Conservation (phyloP, 1,140 invertebrate species). For the Pinna nobilis region DNA sequence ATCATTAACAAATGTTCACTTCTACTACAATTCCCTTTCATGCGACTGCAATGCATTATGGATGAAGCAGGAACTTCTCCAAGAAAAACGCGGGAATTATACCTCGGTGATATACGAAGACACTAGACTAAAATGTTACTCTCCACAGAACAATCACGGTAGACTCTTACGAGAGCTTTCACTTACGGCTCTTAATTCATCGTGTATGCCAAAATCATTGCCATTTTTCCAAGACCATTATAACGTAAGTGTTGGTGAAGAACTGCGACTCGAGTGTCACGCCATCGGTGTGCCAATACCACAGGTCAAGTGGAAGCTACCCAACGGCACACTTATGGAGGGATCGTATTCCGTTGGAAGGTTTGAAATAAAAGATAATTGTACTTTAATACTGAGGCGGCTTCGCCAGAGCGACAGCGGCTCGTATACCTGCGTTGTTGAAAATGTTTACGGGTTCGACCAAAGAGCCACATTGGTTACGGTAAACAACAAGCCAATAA, state of each 20-base stretch:
- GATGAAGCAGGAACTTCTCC: slow-evolving; percentile 64
- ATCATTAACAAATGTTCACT: slow-evolving; percentile 64
- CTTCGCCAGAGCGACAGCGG: slow-evolving; percentile 62
- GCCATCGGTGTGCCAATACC: slow-evolving; percentile 74
- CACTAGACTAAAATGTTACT: slow-evolving; percentile 69
- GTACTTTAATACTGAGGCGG: slow-evolving; percentile 66
- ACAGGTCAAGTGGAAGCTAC: slow-evolving; percentile 74
- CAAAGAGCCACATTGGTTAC: slow-evolving; percentile 65
- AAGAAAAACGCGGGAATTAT: slow-evolving; percentile 33
- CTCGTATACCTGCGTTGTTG: slow-evolving; percentile 66
- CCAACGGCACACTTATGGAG: slow-evolving; percentile 64
- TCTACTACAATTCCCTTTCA: slow-evolving; percentile 75
- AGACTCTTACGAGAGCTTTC: slow-evolving; percentile 65
- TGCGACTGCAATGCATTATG: slow-evolving; percentile 77
- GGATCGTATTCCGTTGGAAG: slow-evolving; percentile 62
- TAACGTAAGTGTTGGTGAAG: slow-evolving; percentile 72
- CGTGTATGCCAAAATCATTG: slow-evolving; percentile 69
- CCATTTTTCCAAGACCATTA: slow-evolving; percentile 65
- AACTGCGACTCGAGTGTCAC: slow-evolving; percentile 73
- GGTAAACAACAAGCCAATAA: slow-evolving; percentile 71
- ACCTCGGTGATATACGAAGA: slow-evolving; percentile 57
- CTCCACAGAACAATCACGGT: slow-evolving; percentile 53
- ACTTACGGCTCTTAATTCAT: slow-evolving; percentile 55
- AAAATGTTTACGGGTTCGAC: slow-evolving; percentile 61
- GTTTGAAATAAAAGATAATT: slow-evolving; percentile 64